Conservation (phyloP, 2,113 vertebrate genomes). For the Helogale parvula region DNA sequence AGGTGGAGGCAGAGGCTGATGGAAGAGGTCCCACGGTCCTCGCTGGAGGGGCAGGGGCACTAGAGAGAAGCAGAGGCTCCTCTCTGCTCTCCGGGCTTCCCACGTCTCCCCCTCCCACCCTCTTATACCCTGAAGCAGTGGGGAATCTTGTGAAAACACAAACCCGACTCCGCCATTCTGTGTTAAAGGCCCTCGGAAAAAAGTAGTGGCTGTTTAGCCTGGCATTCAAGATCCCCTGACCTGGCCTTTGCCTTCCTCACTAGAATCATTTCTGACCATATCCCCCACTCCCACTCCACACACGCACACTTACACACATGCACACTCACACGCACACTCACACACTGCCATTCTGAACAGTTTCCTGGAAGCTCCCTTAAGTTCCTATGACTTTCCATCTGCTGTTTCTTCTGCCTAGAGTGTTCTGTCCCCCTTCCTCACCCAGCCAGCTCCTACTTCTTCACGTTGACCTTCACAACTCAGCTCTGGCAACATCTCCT, state of each 20-base stretch:
- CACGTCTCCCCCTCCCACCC: not conserved
- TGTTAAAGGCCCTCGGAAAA: not conserved
- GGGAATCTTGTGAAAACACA: not conserved
- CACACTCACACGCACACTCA: not conserved
- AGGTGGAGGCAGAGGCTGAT: not conserved
- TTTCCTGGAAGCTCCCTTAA: not conserved
- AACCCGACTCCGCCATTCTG: not conserved
- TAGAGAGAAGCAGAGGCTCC: not conserved
- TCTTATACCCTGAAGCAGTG: not conserved
- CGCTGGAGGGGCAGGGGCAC: not conserved
- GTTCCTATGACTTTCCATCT: not conserved
- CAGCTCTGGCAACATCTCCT: not conserved
- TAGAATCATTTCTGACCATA: not conserved
- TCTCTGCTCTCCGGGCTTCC: not conserved
- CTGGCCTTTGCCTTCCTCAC: not conserved
- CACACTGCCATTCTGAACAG: not conserved
- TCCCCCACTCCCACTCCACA: not conserved
- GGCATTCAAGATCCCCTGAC: not conserved
- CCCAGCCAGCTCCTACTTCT: not conserved
- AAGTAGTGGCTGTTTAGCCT: not conserved
- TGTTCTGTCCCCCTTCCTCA: not conserved
- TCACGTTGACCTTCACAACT: not conserved
- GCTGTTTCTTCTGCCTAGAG: slow-evolving; percentile 7
- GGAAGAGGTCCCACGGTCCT: not conserved
- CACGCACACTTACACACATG: not conserved